phyloP scores from a whole-genome alignment of 1,140 invertebrate genomes.

The Lucilia sericata region DNA sequence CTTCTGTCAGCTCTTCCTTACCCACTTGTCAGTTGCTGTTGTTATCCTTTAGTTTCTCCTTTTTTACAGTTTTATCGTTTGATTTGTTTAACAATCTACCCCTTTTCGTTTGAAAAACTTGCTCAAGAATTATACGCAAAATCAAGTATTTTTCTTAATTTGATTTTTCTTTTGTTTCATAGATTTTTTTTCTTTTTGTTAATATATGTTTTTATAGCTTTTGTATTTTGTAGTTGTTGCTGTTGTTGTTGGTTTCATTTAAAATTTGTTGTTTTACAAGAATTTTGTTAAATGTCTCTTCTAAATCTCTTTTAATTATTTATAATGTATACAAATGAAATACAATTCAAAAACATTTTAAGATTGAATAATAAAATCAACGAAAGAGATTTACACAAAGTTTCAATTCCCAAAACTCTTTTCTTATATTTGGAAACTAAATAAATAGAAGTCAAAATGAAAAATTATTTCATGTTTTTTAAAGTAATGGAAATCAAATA shows the following conservation, averaged over 20 bases:
- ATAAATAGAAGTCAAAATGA: too few species aligned
- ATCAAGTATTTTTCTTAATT: neutral
- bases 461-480: too few species aligned
- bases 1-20: neutral
- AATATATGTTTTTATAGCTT: neutral
- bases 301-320: constrained; percentile 15
- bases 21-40: neutral
- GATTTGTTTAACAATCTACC: neutral
- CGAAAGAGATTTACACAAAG: constrained; percentile 2
- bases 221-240: neutral
- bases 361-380: constrained; percentile 3
- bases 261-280: constrained; percentile 13
- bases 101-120: neutral
- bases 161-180: too few species aligned
- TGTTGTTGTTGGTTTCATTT: constrained; percentile 9
- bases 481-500: too few species aligned
- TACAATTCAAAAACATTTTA: neutral
- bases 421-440: too few species aligned
- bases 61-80: neutral
- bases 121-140: neutral
- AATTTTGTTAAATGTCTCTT: neutral
- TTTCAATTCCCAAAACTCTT: too few species aligned
- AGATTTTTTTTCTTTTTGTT: neutral
- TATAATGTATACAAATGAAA: constrained; percentile 19
- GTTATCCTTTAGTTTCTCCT: neutral